A percentile compares a stretch with the other conserved stretches of the same genome.
Conservation (phyloP, 2,797 vertebrate genomes). For the Sebastes elongatus region DNA sequence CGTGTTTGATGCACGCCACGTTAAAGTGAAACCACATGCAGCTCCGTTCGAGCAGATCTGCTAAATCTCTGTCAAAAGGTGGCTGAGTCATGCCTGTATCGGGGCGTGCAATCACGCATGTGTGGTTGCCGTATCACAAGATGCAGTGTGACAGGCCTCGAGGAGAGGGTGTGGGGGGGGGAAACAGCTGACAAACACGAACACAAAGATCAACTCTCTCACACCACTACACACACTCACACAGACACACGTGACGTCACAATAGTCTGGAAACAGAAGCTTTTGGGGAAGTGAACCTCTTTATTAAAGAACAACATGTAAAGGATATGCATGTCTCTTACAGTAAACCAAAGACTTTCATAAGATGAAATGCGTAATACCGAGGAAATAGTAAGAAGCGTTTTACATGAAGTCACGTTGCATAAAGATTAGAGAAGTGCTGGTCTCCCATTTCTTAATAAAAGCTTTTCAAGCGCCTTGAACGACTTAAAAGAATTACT, state of each 20-base stretch:
- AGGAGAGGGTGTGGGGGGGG: not conserved
- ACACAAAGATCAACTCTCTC: slow-evolving; percentile 23
- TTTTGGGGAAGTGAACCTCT: slow-evolving; percentile 45
- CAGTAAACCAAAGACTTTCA: not conserved
- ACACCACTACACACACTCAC: not conserved
- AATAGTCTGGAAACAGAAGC: slow-evolving; percentile 16
- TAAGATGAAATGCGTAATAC: not conserved
- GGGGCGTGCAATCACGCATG: slow-evolving; percentile 27
- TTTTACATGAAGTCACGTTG: not conserved
- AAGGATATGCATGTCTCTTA: not conserved
- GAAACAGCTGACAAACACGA: slow-evolving; percentile 54
- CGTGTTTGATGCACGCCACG: slow-evolving; percentile 52
- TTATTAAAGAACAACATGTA: not conserved
- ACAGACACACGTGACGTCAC: slow-evolving; percentile 10
- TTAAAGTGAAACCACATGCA: slow-evolving; percentile 66
- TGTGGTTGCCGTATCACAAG: slow-evolving; percentile 62
- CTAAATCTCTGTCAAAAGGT: slow-evolving; percentile 61
- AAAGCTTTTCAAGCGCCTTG: not conserved
- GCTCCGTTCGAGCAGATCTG: slow-evolving; percentile 48
- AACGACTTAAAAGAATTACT: not conserved
- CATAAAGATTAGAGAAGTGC: not conserved
- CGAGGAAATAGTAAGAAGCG: not conserved
- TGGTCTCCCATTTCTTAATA: not conserved
- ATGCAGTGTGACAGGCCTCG: slow-evolving; percentile 43
- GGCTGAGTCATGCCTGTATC: slow-evolving; percentile 58